Conservation (phyloP, 2,888 invertebrate genomes). For the Antitype chi region DNA sequence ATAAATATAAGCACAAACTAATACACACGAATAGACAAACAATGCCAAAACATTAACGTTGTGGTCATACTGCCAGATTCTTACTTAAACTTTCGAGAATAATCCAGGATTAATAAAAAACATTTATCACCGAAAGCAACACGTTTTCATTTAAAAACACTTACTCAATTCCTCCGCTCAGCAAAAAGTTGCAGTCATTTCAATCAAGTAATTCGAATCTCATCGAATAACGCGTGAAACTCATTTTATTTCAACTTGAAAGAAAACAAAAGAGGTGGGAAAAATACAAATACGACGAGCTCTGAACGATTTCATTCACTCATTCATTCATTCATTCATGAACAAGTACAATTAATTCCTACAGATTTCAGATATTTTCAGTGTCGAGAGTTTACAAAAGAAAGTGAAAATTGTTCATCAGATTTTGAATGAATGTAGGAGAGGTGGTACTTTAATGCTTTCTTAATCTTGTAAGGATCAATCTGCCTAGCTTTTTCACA, state of each 20-base stretch:
- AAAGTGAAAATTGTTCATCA: conserved; percentile 10
- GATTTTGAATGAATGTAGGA: neutral
- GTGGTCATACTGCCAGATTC: too few species aligned
- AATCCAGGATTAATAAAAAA: neutral
- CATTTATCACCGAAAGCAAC: neutral
- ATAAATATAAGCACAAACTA: too few species aligned
- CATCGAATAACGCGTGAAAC: neutral
- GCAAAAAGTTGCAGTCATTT: neutral
- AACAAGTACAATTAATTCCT: neutral
- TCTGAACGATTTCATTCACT: conserved; percentile 1
- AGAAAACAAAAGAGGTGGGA: neutral
- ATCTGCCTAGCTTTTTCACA: neutral
- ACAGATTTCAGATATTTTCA: conserved; percentile 1
- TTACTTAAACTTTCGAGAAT: too few species aligned
- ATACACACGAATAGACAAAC: too few species aligned
- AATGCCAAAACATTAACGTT: too few species aligned
- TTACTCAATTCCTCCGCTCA: accelerated
- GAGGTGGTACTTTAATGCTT: too few species aligned
- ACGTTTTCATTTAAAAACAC: neutral
- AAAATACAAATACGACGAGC: neutral
- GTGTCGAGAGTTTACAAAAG: neutral
- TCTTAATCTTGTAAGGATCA: neutral
- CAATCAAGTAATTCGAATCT: conserved; percentile 1
- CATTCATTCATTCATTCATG: conserved; percentile 7
- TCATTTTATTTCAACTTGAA: neutral